These are phyloP conservation scores for Saguinus midas DNA, from an alignment of 2,113 vertebrate species.

Conservation along the genomic window DNA sequence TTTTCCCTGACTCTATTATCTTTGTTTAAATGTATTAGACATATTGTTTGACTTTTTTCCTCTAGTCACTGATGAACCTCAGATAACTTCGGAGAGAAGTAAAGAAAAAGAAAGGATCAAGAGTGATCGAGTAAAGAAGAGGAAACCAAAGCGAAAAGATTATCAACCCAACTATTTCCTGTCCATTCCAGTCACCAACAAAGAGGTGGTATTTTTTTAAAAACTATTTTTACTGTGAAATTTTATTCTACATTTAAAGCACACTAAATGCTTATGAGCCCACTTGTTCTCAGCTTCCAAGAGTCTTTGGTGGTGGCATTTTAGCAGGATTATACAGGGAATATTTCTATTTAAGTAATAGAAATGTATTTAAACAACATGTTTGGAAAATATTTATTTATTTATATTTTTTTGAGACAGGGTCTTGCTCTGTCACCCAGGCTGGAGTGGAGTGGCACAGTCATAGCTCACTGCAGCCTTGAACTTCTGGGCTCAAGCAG, in stretches of 20 bases:
- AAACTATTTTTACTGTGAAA: not conserved
- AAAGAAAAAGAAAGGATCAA: slow-evolving; percentile 83
- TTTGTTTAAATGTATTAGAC: not conserved
- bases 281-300: not conserved
- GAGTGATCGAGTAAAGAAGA: slow-evolving; percentile 82
- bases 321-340: not conserved
- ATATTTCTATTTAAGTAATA: not conserved
- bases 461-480: too few species aligned
- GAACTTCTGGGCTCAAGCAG: too few species aligned
- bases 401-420: too few species aligned
- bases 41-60: slow-evolving; percentile 33
- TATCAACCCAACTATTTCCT: slow-evolving; percentile 94
- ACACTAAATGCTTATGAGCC: not conserved
- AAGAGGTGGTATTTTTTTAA: slow-evolving; percentile 81
- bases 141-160: slow-evolving; percentile 85
- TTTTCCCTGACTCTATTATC: not conserved
- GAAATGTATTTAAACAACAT: not conserved
- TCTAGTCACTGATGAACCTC: slow-evolving; percentile 81
- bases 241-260: slow-evolving; percentile 43
- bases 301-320: not conserved
- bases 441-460: too few species aligned
- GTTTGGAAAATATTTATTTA: not conserved
- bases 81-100: slow-evolving; percentile 84
- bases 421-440: too few species aligned
- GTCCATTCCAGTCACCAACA: slow-evolving; percentile 92